Evolutionary conservation across 2,113 vertebrate genomes (phyloP), one percentile per base, ranked within the genome.

Genomic region (Sigmodon hispidus): DNA sequence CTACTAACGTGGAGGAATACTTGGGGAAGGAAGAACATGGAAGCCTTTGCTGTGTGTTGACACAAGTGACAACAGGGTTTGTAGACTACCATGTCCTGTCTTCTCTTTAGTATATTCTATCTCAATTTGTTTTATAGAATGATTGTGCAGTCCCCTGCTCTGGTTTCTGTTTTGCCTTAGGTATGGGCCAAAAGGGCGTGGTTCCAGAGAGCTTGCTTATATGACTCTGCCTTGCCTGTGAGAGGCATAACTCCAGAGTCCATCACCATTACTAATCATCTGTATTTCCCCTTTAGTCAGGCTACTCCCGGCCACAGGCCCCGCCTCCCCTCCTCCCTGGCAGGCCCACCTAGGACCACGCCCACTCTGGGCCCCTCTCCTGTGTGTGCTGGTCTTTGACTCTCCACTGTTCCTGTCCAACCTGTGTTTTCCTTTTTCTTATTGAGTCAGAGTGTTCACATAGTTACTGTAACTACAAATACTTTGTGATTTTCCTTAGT

Each of bases 51-150:
- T 13, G 0, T 75, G 40, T 90, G 63, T 85, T 76, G 89, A 91
- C 67, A 34, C 45, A 92, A 45, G 73, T 83, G 77, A 81, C 48
- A 61, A 34, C 40, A 69, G 75, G 72, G 15, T 77, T 88, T 91
- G 85, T 50, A 91, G 57, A 34, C 59, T 57, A 24, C 34, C 1
- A 3, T 84, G 75, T 84, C 77, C 57, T 93, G 48, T 93, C 85
- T 88, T n/a, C 57, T 40, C 70, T 69, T 43, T 57, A 90, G 9
- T 79, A 29, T 61, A 55, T 90, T 72, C 72, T 93, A 15, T 85
- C 80, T 93, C 76, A 90, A n/a, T 86, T 92, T 52, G 69, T 80
- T 67, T 92, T 63, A n/a, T 91, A 36, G 63, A 45, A 8, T 96
- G 34, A 75, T 73, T 94, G 81, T 79, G 40, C 40, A 76, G 73